Conservation (phyloP, 2,888 invertebrate genomes). For the Himalopsyche tibetana region DNA sequence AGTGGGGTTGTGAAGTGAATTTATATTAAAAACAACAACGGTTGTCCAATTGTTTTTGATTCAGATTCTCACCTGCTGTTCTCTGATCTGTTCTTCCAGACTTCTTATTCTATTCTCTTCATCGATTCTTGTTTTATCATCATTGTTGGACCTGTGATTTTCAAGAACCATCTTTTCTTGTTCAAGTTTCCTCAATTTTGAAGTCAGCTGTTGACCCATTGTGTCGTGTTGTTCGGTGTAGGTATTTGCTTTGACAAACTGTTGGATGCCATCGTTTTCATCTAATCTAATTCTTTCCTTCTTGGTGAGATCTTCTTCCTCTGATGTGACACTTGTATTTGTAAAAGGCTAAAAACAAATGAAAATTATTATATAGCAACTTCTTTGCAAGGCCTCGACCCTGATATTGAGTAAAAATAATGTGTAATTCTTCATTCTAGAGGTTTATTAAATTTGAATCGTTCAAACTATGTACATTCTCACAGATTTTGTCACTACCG, state of each 20-base stretch:
- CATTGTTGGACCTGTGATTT: constrained; percentile 69
- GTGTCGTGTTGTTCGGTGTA: constrained; percentile 67
- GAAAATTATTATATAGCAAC: constrained; percentile 35
- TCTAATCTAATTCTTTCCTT: constrained; percentile 81
- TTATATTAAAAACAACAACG: neutral
- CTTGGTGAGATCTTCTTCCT: constrained; percentile 85
- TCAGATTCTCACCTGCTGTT: constrained; percentile 78
- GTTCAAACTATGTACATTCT: too few relatives aligned
- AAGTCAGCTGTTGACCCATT: constrained; percentile 77
- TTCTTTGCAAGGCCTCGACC: neutral
- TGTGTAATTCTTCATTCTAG: too few relatives aligned
- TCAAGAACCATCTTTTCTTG: constrained; percentile 74
- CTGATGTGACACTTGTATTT: constrained; percentile 84
- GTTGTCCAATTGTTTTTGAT: too few relatives aligned
- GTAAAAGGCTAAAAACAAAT: constrained; percentile 79
- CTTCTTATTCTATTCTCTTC: constrained; percentile 78
- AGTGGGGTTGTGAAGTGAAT: neutral
- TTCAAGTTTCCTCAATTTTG: constrained; percentile 76
- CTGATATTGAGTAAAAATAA: too few relatives aligned
- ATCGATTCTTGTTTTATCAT: constrained; percentile 68
- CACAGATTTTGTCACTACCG: too few relatives aligned
- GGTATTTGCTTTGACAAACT: constrained; percentile 63
- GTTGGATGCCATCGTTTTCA: constrained; percentile 78
- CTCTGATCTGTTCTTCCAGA: constrained; percentile 81
- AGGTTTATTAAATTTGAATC: too few relatives aligned